Evolutionary conservation across 1,140 invertebrate genomes (phyloP), one percentile per base, ranked within the genome.

Genomic region (Agrilus planipennis): DNA sequence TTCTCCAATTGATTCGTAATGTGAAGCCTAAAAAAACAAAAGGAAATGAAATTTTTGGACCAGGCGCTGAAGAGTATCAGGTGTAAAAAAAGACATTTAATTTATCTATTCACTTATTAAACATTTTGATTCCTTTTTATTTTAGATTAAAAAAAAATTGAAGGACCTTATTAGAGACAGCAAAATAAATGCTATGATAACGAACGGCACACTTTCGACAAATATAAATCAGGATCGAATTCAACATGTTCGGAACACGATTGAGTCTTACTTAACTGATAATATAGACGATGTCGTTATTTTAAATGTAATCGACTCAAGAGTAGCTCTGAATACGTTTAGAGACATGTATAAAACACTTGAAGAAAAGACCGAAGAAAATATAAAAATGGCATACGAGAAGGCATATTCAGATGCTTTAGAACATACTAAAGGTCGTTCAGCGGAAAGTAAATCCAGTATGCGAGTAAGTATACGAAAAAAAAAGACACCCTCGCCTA

Each of bases 171-270:
- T n/a, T n/a, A 42, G 44, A 32, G 48, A 57, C 31, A 44, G 45
- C 29, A 39, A 52, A 12, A 30, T 55, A 6, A 48, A 52, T 35
- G 44, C 53, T 1, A 49, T 54, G 38, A 34, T 57, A 19, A 25
- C 43, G 4, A 52, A 54, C 38, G 39, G 42, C 16, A 49, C 53
- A 38, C 39, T 57, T 15, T 43, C 47, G 0, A 21, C n/a, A 10
- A 50, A 43, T 27, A 10, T 55, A 9, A 50, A 42, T 23, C 29
- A 21, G 2, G 51, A 50, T 7, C 32, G 53, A 10, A 19, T 52
- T 4, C 38, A 43, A 2, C 53, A 52, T 25, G 22, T 57, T 15
- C 21, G 49, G 9, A 29, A 36, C n/a, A 12, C 49, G 4, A 40
- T 53, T 23, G 39, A 47, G 29, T 48, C 49, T 17, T 57, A 53